Base-by-base conservation (phyloP, 2,113 vertebrate species). In the Platanista minor region DNA sequence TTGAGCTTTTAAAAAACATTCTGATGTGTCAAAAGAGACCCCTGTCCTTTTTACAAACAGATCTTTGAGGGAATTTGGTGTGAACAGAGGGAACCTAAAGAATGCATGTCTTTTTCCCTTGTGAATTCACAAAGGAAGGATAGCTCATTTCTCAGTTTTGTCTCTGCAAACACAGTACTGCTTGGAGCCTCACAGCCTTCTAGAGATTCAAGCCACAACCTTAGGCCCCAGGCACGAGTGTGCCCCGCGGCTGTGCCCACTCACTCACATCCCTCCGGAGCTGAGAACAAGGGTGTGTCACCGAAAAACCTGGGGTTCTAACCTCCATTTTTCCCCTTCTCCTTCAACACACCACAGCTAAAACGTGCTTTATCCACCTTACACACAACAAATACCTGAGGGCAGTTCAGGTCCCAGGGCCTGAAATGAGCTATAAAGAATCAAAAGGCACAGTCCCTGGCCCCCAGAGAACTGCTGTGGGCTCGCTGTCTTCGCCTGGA, bases 61-160 rank as follows among this genome's bases (percentile, higher is more conserved):
- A 96, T 82, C 84, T 88, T 71, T 87, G 43, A 87, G 74, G 31
- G 64, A 87, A 93, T 84, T 71, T 87, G 21, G 15, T 86, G 41
- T 74, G 57, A 52, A 92, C 14, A 87, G 85, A 84, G 75, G 62
- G 64, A 74, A 46, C 36, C 33, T 82, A 71, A 43, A 87, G 88
- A 90, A 94, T 61, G 77, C 25, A 29, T 85, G 74, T 82, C 52
- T 88, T 86, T 85, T 81, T 18, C 61, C 46, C 67, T 78, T 25
- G 64, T 87, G 94, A 96, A 71, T 96, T 91, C 94, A 77, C 90
- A 97, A n/a, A 95, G 59, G 81, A 59, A 96, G 74, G 29, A 67
- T 59, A 49, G 62, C 80, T 91, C 66, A 75, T 88, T 57, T 93
- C 91, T 91, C 77, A 41, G 85, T 96, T 95, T 94, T 84, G 77